Evolutionary conservation across 2,113 vertebrate genomes (phyloP).

Genomic region (Crotalus horridus): DNA sequence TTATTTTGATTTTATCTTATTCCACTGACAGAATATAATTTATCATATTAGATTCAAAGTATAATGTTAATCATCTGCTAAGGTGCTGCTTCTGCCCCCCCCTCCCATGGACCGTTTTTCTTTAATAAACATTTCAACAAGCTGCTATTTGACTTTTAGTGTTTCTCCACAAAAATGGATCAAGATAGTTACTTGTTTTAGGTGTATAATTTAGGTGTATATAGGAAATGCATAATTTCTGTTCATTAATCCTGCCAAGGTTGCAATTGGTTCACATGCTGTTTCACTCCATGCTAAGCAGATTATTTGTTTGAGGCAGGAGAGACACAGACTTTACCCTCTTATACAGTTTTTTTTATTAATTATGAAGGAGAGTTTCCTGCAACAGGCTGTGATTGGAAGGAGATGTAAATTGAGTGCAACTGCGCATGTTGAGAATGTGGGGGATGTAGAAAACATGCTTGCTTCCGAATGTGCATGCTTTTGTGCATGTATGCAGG

Average conservation of each 20-base stretch:
- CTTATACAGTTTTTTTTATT: not conserved
- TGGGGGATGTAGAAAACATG: not conserved
- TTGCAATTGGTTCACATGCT: not conserved
- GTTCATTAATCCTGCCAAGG: too few species aligned
- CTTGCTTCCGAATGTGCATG: not conserved
- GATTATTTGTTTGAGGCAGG: not conserved
- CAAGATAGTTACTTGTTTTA: not conserved
- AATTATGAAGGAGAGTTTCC: not conserved
- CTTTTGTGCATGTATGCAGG: not conserved
- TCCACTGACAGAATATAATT: not conserved
- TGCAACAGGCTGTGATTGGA: not conserved
- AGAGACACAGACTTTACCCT: not conserved
- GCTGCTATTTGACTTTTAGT: not conserved
- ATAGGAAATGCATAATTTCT: not conserved
- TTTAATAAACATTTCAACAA: not conserved
- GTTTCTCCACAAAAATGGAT: not conserved
- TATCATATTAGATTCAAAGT: not conserved
- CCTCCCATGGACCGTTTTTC: not conserved
- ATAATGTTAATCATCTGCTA: not conserved
- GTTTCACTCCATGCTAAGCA: not conserved
- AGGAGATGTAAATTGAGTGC: not conserved
- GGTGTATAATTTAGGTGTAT: not conserved
- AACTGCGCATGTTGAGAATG: not conserved
- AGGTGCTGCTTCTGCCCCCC: not conserved
- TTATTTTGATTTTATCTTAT: not conserved